Evolutionary conservation across 2,797 vertebrate species (phyloP), one percentile per base, ranked within the genome.

Genomic region (Knipowitschia caucasica): DNA sequence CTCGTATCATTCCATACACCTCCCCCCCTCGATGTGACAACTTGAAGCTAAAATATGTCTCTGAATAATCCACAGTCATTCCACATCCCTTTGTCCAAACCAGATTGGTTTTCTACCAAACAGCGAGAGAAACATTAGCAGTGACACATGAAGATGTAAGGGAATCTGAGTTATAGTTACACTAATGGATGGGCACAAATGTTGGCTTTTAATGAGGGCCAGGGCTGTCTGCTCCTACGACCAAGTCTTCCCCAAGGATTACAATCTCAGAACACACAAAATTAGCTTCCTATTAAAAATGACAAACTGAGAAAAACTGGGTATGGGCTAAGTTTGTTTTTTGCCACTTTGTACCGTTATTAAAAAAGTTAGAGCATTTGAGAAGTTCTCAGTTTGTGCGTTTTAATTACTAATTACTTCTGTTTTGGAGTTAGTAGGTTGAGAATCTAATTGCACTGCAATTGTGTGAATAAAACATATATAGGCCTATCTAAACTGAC

Each of bases 81-180:
- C 54, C 54, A 42, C 35, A 53, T 6, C 23, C 56, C 44, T 50
- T 56, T 71, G 45, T 71, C 50, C 23, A 52, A 52, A 61, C 62
- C 45, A 60, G 66, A 67, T 79, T 54, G 55, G 55, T 57, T 54
- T 65, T 73, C 47, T 64, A 45, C 69, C 76, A 64, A 56, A 42
- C 46, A 71, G 75, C 64, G 15, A 3, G 7, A 69, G 54, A 60
- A 49, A 31, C 36, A 43, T 38, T 55, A 29, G 33, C 42, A 46
- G 36, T n/a, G 30, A 25, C 36, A 54, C 45, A 17, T 34, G 58
- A 67, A 36, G 55, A 38, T 44, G 61, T 49, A 64, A 50, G 45
- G 49, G 25, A 26, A 17, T 17, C 7, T 25, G 35, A 12, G 33
- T 11, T 35, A 24, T 36, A 17, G 31, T 18, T 27, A 4, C 23